These are phyloP conservation scores for Melipona bicolor DNA, from an alignment of 2,888 invertebrate species.

Conservation along the genomic window DNA sequence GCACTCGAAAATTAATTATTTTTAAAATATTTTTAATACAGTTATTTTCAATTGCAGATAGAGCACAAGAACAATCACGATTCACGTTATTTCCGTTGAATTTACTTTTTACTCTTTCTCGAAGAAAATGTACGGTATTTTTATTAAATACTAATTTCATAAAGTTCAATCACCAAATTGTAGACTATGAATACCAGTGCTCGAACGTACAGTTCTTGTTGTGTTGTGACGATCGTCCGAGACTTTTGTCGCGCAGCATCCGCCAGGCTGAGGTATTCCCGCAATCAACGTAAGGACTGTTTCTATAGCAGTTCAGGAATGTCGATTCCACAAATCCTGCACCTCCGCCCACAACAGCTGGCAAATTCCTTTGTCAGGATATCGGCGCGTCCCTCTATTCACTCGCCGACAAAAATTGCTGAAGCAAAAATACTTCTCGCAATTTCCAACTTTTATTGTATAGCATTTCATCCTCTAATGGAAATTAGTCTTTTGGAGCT, in stretches of 20 bases:
- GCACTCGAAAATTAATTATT: too few species aligned
- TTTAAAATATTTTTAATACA: too few species aligned
- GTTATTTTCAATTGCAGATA: too few species aligned
- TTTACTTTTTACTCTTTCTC: too few species aligned
- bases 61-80: too few species aligned
- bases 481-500: too few species aligned
- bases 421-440: not conserved
- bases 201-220: not conserved
- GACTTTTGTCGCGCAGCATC: not conserved
- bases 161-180: not conserved
- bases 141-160: not conserved
- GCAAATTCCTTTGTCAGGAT: constrained; percentile 2
- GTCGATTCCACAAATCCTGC: constrained; percentile 23
- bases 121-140: not conserved
- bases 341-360: not conserved
- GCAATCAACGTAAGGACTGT: constrained; percentile 22
- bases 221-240: not conserved
- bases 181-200: not conserved
- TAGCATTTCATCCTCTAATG: too few species aligned
- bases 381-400: not conserved
- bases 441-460: too few species aligned
- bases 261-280: not conserved
- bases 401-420: not conserved
- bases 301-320: constrained; percentile 23
- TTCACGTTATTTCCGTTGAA: too few species aligned